phyloP scores from a whole-genome alignment of 2,113 vertebrate genomes.

The Gallinago media region DNA sequence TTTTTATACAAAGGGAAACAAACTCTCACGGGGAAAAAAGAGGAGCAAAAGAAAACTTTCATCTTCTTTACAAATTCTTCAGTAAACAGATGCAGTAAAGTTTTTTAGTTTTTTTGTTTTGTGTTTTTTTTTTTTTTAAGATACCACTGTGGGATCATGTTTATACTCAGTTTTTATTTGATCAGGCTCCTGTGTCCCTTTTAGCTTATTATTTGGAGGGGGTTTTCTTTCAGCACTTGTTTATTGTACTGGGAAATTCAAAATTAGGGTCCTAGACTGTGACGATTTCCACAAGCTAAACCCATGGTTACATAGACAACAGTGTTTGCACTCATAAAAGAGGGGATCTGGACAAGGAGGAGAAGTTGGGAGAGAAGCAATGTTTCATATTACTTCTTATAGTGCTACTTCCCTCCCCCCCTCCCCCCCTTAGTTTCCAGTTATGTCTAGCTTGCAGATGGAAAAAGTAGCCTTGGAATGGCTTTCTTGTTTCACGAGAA shows the following conservation, averaged over 20 bases:
- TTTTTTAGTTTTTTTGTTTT: neutral
- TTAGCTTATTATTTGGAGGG: neutral
- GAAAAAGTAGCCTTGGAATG: neutral
- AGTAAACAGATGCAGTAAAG: neutral
- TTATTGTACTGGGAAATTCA: neutral
- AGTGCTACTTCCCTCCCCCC: neutral
- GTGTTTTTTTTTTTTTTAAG: neutral
- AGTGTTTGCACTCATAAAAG: neutral
- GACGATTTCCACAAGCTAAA: constrained; percentile 1
- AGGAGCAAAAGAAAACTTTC: neutral
- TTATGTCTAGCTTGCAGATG: neutral
- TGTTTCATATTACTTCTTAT: neutral
- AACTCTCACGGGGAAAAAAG: neutral
- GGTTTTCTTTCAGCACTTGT: neutral
- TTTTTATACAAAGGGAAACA: neutral
- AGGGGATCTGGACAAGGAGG: neutral
- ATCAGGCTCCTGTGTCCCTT: neutral
- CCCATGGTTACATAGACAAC: neutral
- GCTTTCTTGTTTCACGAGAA: neutral
- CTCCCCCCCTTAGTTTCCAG: neutral
- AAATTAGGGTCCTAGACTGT: neutral
- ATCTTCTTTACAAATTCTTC: neutral
- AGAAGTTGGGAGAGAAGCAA: neutral
- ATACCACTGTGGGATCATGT: neutral
- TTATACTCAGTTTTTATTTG: neutral